Evolutionary conservation across 2,888 invertebrate species (phyloP).

Genomic region (Meandrusa payeni): DNA sequence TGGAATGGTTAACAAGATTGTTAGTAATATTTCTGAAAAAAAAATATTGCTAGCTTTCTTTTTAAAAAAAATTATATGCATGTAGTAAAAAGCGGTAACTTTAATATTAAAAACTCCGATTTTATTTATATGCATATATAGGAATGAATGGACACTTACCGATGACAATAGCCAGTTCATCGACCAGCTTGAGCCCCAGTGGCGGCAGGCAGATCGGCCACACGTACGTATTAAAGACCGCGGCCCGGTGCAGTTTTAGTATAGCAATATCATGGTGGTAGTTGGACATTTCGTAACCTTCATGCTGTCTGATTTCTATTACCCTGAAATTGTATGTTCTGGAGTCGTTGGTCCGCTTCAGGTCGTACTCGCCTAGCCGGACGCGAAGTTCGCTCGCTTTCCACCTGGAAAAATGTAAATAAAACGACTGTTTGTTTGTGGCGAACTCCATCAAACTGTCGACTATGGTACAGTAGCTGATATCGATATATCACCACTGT

Average conservation of each 20-base stretch:
- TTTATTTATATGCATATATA: too few species aligned
- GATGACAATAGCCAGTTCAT: conserved; percentile 78
- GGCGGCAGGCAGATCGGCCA: conserved; percentile 93
- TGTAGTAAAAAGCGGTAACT: too few species aligned
- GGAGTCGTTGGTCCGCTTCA: conserved; percentile 84
- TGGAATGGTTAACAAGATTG: too few species aligned
- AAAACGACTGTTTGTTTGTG: too few species aligned
- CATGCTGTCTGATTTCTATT: conserved; percentile 83
- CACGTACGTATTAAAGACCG: conserved; percentile 88
- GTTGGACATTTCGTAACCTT: conserved; percentile 83
- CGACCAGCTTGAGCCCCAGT: conserved; percentile 78
- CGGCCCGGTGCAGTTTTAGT: conserved; percentile 83
- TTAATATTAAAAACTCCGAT: too few species aligned
- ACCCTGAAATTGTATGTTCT: conserved; percentile 86
- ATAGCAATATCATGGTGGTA: conserved; percentile 91
- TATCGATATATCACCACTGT: too few species aligned
- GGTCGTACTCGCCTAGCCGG: conserved; percentile 91
- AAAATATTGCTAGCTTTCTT: too few species aligned
- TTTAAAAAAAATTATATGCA: too few species aligned
- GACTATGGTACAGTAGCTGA: too few species aligned
- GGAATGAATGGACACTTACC: too few species aligned
- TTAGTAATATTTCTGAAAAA: too few species aligned
- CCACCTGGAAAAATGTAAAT: conserved; percentile 75
- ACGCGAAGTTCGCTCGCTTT: conserved; percentile 83
- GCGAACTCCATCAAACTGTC: too few species aligned